Evolutionary conservation across 2,797 vertebrate species (phyloP).

Genomic region (Spheniscus humboldti): DNA sequence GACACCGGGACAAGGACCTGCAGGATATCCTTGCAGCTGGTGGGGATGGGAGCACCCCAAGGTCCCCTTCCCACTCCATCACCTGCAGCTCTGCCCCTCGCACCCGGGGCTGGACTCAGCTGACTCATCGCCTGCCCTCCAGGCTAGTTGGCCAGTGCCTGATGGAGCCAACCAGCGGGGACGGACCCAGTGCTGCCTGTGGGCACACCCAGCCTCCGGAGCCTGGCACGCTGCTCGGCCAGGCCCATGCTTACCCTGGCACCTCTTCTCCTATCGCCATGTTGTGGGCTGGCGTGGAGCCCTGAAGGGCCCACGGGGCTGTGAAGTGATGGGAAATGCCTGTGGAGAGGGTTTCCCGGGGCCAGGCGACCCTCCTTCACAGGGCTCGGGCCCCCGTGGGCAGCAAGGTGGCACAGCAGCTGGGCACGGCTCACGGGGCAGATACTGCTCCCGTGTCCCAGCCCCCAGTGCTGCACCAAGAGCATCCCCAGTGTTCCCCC

Average conservation of each 20-base stretch:
- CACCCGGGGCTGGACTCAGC: not conserved
- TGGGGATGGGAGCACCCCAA: fast-evolving
- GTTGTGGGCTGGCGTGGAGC: not conserved
- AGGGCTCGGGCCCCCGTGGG: fast-evolving
- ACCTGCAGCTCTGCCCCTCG: not conserved
- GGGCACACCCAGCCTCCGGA: not conserved
- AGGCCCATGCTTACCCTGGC: not conserved
- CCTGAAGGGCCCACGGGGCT: not conserved
- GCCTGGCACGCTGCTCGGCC: not conserved
- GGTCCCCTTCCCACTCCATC: not conserved
- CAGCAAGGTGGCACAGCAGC: not conserved
- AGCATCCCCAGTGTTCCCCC: not conserved
- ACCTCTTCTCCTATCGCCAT: not conserved
- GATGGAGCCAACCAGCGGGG: not conserved
- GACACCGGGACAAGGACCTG: not conserved
- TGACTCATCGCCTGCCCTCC: not conserved
- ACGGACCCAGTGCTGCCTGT: fast-evolving
- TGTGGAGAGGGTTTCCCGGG: fast-evolving
- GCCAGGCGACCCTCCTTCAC: not conserved
- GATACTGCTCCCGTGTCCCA: not conserved
- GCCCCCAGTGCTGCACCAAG: not conserved
- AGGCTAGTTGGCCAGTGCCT: not conserved
- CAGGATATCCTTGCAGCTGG: not conserved
- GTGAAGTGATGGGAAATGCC: not conserved
- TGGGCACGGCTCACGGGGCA: not conserved